Conservation (phyloP, 2,797 vertebrate genomes). For the Periparus ater region DNA sequence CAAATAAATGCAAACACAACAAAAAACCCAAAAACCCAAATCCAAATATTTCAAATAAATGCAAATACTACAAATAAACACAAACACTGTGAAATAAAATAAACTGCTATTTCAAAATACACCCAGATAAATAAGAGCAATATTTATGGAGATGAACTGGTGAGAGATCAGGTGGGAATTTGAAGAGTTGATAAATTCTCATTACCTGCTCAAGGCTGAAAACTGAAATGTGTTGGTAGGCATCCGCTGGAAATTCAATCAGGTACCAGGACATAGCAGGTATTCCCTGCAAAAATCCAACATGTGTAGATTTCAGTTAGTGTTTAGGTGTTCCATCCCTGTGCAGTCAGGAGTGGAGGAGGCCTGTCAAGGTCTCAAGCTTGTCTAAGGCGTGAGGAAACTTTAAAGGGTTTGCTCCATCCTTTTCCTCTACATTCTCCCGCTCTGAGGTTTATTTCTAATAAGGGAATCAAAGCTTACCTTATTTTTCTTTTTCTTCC, state of each 20-base stretch:
- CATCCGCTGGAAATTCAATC: constrained; percentile 61
- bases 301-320: constrained; percentile 10
- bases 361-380: not conserved
- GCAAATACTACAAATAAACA: not conserved
- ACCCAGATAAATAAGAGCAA: constrained; percentile 39
- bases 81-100: not conserved
- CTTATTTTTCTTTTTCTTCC: not conserved
- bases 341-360: not conserved
- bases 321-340: not conserved
- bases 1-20: not conserved
- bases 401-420: not conserved
- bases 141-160: constrained; percentile 45
- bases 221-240: constrained; percentile 57
- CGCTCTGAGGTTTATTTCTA: not conserved
- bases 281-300: constrained; percentile 28
- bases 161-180: constrained; percentile 50
- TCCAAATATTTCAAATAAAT: not conserved
- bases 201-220: constrained; percentile 54
- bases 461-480: not conserved
- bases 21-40: not conserved
- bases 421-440: not conserved
- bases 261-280: constrained; percentile 35
- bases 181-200: constrained; percentile 64
- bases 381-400: not conserved
- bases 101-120: constrained; percentile 50